Conservation (phyloP, 2,888 invertebrate genomes). For the Gymnosoma rotundatum region DNA sequence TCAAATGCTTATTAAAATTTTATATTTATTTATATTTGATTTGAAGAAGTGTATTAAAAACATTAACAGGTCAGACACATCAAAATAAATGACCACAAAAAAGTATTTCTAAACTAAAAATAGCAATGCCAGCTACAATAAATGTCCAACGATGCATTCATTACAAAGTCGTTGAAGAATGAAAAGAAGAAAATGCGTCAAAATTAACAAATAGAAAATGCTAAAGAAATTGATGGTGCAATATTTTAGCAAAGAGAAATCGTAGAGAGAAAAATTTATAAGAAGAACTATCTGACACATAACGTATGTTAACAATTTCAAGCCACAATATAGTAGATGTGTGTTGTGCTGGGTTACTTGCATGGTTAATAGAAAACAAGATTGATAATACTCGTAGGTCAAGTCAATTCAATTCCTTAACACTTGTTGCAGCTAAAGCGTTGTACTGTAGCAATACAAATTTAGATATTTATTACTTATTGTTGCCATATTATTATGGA, state of each 20-base stretch:
- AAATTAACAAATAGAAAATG: background rate
- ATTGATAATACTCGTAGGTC: background rate
- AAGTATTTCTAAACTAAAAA: background rate
- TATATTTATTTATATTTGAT: no score
- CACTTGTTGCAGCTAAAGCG: background rate
- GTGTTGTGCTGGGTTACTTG: no score
- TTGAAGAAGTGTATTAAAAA: background rate
- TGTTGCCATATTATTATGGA: background rate
- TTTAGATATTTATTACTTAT: background rate
- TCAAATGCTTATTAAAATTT: no score
- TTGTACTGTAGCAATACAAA: conserved; percentile 2
- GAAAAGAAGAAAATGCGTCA: background rate
- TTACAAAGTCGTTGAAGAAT: conserved; percentile 11
- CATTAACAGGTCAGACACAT: conserved; percentile 32
- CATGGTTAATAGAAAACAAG: background rate
- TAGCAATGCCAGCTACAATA: background rate
- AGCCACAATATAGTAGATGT: no score
- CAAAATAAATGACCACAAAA: background rate
- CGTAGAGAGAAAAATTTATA: background rate
- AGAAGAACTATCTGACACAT: background rate
- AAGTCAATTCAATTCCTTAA: background rate
- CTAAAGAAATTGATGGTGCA: background rate
- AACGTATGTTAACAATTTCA: no score
- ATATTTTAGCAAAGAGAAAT: background rate
- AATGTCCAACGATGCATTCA: conserved; percentile 9